Evolutionary conservation across 2,113 vertebrate genomes (phyloP), one percentile per base, ranked within the genome.

Genomic region (Prunella fulvescens): DNA sequence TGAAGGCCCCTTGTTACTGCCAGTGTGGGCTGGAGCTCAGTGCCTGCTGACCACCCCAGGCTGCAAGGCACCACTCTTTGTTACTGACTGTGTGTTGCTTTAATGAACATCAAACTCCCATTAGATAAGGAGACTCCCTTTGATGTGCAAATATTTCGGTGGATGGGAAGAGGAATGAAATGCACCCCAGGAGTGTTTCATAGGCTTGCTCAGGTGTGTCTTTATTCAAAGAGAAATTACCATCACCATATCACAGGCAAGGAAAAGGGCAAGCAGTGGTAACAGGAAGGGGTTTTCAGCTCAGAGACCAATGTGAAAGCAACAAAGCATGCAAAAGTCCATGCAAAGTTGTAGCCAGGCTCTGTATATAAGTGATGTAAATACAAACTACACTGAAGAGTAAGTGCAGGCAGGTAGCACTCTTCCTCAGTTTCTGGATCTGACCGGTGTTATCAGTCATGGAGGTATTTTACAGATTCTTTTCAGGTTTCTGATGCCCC

Each of bases 211-310:
- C 80, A 56, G 83, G 39, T 88, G 76, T 58, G 58, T 51, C 40
- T 62, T 60, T 60, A 12, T 64, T 81, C 35, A 64, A 86, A 86
- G 48, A 54, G 77, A 42, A 70, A 64, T 80, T 40, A 5, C 62
- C 37, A 16, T 48, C 5, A 1, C 29, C 14, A 0, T 42, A 29
- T 33, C 51, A 15, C 12, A 69, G 61, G 31, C 0, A 8, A 84
- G 40, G 48, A 48, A 56, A 64, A 86, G 56, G 56, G n/a, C 60
- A 44, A n/a, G 33, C 1, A 14, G 33, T 60, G 77, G 65, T 8
- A 29, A 44, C 45, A 70, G 50, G 50, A 39, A 13, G 24, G 33
- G 10, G 4, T 56, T 82, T 81, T 60, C 54, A 66, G 11, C 10
- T 26, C 39, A 24, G 45, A 51, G 42, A 47, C 22, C 33, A 10